Evolutionary conservation across 2,888 invertebrate genomes (phyloP).

Genomic region (Physocephala rufipes): DNA sequence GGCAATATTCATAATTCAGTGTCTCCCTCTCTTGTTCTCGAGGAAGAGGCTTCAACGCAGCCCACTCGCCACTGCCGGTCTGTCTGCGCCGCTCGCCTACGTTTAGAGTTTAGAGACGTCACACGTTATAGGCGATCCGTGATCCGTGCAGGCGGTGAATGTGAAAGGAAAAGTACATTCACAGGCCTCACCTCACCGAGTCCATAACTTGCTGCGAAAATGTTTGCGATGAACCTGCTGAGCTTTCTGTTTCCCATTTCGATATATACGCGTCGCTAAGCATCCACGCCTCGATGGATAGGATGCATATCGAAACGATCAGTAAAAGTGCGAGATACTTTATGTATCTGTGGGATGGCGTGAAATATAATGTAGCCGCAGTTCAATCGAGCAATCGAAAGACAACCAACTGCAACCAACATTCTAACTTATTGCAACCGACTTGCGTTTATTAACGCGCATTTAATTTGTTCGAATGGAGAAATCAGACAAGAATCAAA

Average conservation of each 20-base stretch:
- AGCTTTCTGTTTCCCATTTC: constrained; percentile 38
- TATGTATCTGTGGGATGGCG: constrained; percentile 59
- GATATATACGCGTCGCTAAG: constrained; percentile 35
- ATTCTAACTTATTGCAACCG: constrained; percentile 46
- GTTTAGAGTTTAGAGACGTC: background rate
- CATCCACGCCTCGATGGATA: too few species aligned
- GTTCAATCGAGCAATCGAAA: constrained; percentile 55
- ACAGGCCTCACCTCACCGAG: constrained; percentile 43
- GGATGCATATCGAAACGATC: constrained; percentile 61
- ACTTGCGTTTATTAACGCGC: constrained; percentile 46
- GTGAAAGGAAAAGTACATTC: constrained; percentile 34
- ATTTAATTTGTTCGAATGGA: constrained; percentile 13
- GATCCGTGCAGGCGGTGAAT: constrained; percentile 35
- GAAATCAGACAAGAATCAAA: background rate
- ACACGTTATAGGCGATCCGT: background rate
- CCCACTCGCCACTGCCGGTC: constrained; percentile 8
- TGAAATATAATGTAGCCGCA: constrained; percentile 58
- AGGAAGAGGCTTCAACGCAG: too few species aligned
- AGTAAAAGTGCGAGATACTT: constrained; percentile 60
- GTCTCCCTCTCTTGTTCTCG: too few species aligned
- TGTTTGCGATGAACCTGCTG: constrained; percentile 63
- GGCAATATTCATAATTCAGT: constrained; percentile 65
- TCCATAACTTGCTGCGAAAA: constrained; percentile 62
- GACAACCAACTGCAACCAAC: constrained; percentile 4
- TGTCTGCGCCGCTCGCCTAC: background rate